Conservation (phyloP, 37 sponge, comb jelly and placozoan species). For the Hormiphora californensis region DNA sequence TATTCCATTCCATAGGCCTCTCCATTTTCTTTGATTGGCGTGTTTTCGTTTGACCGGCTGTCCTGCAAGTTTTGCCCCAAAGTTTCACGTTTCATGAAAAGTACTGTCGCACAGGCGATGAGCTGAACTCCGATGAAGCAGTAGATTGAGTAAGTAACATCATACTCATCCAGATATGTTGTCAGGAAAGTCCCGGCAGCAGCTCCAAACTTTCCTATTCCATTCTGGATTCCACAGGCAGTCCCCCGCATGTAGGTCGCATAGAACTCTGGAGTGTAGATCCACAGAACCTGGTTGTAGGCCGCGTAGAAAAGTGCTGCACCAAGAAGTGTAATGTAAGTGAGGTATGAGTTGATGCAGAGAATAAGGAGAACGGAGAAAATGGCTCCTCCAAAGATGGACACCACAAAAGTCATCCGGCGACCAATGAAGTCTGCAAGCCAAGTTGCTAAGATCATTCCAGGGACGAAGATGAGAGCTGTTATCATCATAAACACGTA, state of each 20-base stretch:
- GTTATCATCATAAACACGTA: background rate
- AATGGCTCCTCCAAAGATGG: background rate
- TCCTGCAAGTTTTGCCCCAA: constrained; percentile 2
- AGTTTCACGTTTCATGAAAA: constrained; percentile 28
- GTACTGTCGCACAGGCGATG: constrained; percentile 1
- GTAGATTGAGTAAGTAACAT: background rate
- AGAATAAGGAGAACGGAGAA: constrained; percentile 9
- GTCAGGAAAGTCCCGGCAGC: constrained; percentile 32
- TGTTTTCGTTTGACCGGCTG: background rate
- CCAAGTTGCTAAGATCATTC: background rate
- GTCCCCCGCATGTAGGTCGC: constrained; percentile 48
- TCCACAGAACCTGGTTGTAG: constrained; percentile 44
- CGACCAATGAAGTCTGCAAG: background rate
- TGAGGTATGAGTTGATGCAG: background rate
- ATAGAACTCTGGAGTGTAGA: constrained; percentile 50
- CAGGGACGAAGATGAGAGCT: background rate
- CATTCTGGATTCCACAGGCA: constrained; percentile 37
- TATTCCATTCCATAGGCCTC: background rate
- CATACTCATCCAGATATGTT: constrained; percentile 11
- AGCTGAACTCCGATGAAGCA: background rate
- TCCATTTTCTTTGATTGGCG: background rate
- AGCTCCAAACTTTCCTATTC: constrained; percentile 45
- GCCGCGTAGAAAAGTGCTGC: background rate
- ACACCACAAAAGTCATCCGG: background rate
- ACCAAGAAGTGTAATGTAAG: background rate